Conservation (phyloP, 2,113 vertebrate genomes). For the Pelobates fuscus region DNA sequence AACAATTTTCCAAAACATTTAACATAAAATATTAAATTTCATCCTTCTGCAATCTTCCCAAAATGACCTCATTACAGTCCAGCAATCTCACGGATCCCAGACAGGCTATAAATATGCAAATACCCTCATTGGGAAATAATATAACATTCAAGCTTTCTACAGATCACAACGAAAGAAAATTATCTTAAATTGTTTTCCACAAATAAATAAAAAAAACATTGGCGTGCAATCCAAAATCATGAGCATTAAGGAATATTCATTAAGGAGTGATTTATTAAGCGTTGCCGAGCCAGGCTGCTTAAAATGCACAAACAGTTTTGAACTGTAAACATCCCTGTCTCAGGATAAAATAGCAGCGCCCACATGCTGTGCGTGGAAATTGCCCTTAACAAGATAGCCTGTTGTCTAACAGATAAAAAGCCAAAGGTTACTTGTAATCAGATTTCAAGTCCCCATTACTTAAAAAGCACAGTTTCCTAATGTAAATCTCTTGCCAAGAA, state of each 20-base stretch:
- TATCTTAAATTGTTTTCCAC: too few relatives aligned
- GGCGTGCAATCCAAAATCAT: not conserved
- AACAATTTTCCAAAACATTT: too few relatives aligned
- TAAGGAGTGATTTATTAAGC: slow-evolving; percentile 83
- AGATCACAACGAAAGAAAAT: too few relatives aligned
- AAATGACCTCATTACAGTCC: too few relatives aligned
- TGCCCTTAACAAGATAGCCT: slow-evolving; percentile 92
- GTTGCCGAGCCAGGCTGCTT: slow-evolving; percentile 78
- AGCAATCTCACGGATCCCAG: too few relatives aligned
- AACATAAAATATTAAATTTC: too few relatives aligned
- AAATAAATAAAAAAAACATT: not conserved
- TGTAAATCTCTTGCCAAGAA: slow-evolving; percentile 74
- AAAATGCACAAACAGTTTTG: slow-evolving; percentile 84
- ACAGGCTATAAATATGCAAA: too few relatives aligned
- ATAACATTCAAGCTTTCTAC: too few relatives aligned
- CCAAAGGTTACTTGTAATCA: slow-evolving; percentile 99
- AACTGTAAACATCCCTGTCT: slow-evolving; percentile 94
- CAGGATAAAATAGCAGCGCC: slow-evolving; percentile 84
- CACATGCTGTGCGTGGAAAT: slow-evolving; percentile 99
- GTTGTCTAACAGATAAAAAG: slow-evolving; percentile 92
- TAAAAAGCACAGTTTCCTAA: slow-evolving; percentile 81
- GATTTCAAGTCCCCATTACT: slow-evolving; percentile 93
- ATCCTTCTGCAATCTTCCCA: too few relatives aligned
- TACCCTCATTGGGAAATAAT: too few relatives aligned
- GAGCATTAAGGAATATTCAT: slow-evolving; percentile 67